Percentiles rank a stretch among this genome's conserved stretches.
Evolutionary conservation across 2,888 invertebrate species (phyloP).

Genomic region (Acleris sparsana): DNA sequence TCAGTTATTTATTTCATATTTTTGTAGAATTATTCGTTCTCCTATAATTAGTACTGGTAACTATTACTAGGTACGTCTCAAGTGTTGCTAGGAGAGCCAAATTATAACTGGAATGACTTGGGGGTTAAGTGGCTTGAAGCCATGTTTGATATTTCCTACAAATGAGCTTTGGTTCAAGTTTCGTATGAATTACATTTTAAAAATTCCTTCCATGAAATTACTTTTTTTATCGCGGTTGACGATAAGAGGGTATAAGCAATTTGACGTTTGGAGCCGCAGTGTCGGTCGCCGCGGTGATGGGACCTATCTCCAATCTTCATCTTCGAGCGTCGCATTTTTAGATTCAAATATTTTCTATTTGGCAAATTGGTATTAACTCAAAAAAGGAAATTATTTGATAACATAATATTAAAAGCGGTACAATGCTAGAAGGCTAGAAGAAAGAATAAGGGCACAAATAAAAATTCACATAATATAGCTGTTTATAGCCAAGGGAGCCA

Average conservation of each 20-base stretch:
- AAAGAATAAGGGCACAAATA: too few relatives aligned
- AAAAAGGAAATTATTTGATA: neutral
- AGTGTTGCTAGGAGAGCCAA: too few relatives aligned
- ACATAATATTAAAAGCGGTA: neutral
- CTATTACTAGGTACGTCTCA: too few relatives aligned
- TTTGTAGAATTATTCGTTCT: too few relatives aligned
- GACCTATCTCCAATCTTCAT: constrained; percentile 23
- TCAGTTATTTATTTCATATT: too few relatives aligned
- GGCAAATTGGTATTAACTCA: neutral
- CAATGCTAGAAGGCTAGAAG: too few relatives aligned
- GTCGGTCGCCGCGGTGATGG: constrained; percentile 6
- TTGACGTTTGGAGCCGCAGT: constrained; percentile 18
- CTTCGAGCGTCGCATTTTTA: constrained; percentile 11
- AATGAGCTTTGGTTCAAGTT: neutral
- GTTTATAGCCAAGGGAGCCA: too few relatives aligned
- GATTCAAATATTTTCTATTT: constrained; percentile 13
- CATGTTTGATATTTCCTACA: too few relatives aligned
- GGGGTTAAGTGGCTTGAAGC: too few relatives aligned
- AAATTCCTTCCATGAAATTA: constrained; percentile 21
- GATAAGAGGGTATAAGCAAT: constrained; percentile 30
- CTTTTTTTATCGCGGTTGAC: constrained; percentile 27
- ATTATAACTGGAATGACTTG: too few relatives aligned
- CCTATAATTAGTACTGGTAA: too few relatives aligned
- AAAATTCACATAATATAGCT: too few relatives aligned
- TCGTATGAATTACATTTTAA: constrained; percentile 7